Evolutionary conservation across 1,140 invertebrate genomes (phyloP), one percentile per base, ranked within the genome.

Genomic region (Trichonephila inaurata): DNA sequence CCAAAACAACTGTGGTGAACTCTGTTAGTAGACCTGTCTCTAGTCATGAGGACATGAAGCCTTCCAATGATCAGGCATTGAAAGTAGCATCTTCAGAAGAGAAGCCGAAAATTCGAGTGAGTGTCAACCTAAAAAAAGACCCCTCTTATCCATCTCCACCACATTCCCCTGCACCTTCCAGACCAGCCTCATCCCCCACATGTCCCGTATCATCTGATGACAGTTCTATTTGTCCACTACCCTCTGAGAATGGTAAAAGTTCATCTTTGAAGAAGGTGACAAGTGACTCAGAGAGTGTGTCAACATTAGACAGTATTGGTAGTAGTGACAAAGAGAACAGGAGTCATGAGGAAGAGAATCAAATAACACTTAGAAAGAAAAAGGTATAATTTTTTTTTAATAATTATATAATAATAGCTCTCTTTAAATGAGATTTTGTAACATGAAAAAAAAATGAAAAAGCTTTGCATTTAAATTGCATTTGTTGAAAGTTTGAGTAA

Each of bases 271-370:
- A 85, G 40, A 94, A 92, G 44, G 61, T 92, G 19, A 93, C 92
- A 44, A 94, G 92, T 51, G 98, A 98, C 95, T 97, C 97, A 1
- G 98, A 98, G 95, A 98, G 97, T 95, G 97, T 98, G 88, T 97
- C 97, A 12, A 97, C 97, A 12, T 97, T 97, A 94, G 97, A 97
- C 95, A 98, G 97, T 95, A 97, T 98, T 95, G 97, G 98, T 94
- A 95, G 92, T 58, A 95, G 97, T 85, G 97, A 97, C 94, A 97
- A 97, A 94, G 97, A 97, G 95, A 97, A 95, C 89, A 94, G 95
- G 87, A 95, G 95, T 95, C 87, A 94, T 12, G 92, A 91, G 92
- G 94, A 94, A 1, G 86, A 91, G 2, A 89, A 88, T 44, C 83
- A 94, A 90, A 44, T 91, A 0, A 85, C 93, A 0, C 81, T 88